phyloP scores from a whole-genome alignment of 2,797 vertebrate genomes.

The Somateria mollissima region DNA sequence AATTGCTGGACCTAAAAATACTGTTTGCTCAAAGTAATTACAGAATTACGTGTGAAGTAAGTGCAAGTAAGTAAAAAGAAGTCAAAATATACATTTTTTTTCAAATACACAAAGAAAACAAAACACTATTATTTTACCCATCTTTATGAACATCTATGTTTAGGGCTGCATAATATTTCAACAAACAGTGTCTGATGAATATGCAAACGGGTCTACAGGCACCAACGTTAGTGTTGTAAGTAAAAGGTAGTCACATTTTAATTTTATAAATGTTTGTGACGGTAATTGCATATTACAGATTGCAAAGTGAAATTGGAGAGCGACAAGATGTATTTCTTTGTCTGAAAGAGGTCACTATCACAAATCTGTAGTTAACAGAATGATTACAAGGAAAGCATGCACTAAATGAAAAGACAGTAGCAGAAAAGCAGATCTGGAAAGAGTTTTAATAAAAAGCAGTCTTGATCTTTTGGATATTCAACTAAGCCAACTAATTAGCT shows the following conservation, averaged over 20 bases:
- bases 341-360: neutral
- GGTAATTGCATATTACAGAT: neutral
- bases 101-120: neutral
- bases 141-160: neutral
- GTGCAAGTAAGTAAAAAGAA: neutral
- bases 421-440: neutral
- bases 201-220: neutral
- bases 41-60: neutral
- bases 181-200: neutral
- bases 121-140: neutral
- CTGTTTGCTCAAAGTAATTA: neutral
- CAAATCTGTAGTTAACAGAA: neutral
- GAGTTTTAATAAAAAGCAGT: neutral
- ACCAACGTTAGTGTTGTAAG: neutral
- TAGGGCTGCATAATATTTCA: neutral
- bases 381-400: neutral
- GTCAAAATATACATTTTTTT: neutral
- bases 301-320: neutral
- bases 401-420: neutral
- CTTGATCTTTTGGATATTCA: neutral
- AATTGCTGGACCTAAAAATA: neutral
- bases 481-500: constrained; percentile 26
- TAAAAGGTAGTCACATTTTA: neutral
- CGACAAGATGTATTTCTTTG: neutral
- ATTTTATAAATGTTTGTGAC: neutral